A percentile compares a stretch with the other conserved stretches of the same genome.
These are phyloP conservation scores for Agriopis aurantiaria DNA, from an alignment of 2,888 invertebrate genomes.

Conservation along the genomic window DNA sequence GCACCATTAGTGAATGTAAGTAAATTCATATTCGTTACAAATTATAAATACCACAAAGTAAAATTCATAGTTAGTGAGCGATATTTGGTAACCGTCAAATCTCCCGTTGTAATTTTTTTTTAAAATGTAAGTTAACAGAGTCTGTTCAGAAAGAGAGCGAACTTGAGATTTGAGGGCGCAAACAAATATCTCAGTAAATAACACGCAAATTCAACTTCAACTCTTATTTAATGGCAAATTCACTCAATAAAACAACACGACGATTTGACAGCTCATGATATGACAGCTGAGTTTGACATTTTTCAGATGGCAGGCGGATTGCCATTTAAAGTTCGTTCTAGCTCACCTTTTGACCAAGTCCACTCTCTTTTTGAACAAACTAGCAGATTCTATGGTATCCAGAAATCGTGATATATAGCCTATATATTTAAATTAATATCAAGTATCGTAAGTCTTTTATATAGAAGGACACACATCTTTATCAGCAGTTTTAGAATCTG, in stretches of 20 bases:
- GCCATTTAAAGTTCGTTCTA: no score
- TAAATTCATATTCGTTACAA: conserved; percentile 48
- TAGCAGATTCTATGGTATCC: neutral
- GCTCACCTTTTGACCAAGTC: no score
- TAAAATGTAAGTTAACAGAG: neutral
- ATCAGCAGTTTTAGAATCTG: neutral
- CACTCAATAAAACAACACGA: no score
- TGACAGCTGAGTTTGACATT: no score
- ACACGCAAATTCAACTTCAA: no score
- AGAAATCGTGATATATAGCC: neutral
- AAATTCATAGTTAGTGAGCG: conserved; percentile 1
- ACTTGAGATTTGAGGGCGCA: no score
- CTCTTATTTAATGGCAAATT: no score
- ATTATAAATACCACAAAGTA: conserved; percentile 4
- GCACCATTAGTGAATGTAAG: conserved; percentile 24
- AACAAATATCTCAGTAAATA: no score
- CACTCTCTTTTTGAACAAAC: no score
- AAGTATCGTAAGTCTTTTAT: conserved; percentile 3
- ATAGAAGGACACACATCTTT: neutral
- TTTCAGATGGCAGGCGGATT: no score
- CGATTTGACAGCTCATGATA: no score
- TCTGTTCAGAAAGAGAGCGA: no score
- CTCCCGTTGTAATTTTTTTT: neutral
- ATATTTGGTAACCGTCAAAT: conserved; percentile 4
- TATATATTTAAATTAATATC: conserved; percentile 1